Evolutionary conservation across 2,113 vertebrate species (phyloP), one percentile per base, ranked within the genome.

Genomic region (Pongo pygmaeus): DNA sequence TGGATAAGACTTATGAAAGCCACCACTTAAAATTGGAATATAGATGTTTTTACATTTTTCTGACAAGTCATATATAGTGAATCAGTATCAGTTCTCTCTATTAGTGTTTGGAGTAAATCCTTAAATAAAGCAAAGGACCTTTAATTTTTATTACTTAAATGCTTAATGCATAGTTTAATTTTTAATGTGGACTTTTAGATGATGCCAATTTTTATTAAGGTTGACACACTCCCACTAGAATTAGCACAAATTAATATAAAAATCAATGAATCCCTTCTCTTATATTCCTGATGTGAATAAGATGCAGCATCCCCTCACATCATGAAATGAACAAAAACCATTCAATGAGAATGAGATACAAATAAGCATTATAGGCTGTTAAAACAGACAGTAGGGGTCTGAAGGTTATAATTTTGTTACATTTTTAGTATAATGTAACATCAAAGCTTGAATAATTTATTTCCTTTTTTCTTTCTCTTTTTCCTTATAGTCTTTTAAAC

Each of bases 81-180:
- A 32, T 78, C 20, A 64, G 3, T 64, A 43, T 83, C 5, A 77
- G 35, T 84, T 57, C 48, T 8, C 22, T n/a, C 20, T 78, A 93
- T 83, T 57, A 43, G 11, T 88, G 9, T 69, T 84, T 91, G 13
- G 7, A 94, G 6, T 91, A 93, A 96, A 91, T 91, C 25, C 46
- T 88, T 89, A 77, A 84, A 59, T 64, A 93, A 91, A 87, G 22
- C 3, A 69, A 75, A 74, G n/a, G 2, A 87, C 22, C 2, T 32
- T n/a, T 92, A 43, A 40, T 93, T 92, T 79, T 96, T 84, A 69
- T 72, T 52, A 59, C 18, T 86, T 55, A 64, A 94, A 91, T 86
- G 25, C 27, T 89, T 74, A 90, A 57, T 64, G 22, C 2, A 93
- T 72, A 84, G 16, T 48, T 86, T 59, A 80, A 46, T 46, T 35